Percentiles rank a stretch among this genome's conserved stretches.
phyloP scores from a whole-genome alignment of 2,113 vertebrate species.

The Amphiprion ocellaris region DNA sequence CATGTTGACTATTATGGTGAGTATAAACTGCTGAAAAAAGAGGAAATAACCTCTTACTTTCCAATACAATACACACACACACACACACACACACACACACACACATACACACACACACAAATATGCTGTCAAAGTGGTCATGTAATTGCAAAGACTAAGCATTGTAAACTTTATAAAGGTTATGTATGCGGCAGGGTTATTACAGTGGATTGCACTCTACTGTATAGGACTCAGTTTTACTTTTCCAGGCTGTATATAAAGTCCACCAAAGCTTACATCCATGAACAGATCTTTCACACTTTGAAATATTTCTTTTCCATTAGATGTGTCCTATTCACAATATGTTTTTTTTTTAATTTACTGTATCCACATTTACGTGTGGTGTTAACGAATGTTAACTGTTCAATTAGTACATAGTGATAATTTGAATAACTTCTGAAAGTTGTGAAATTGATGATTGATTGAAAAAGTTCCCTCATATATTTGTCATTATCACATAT shows the following conservation, averaged over 20 bases:
- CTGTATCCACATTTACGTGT: background rate
- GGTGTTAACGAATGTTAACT: background rate
- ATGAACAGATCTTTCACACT: too few relatives aligned
- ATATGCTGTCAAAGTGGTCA: background rate
- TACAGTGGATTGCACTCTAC: background rate
- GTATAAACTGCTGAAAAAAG: background rate
- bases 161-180: background rate
- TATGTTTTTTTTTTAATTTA: background rate
- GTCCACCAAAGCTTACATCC: too few relatives aligned
- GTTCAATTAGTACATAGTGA: background rate
- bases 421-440: background rate
- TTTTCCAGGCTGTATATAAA: background rate
- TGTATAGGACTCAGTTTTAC: background rate
- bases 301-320: too few relatives aligned
- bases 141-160: background rate
- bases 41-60: background rate
- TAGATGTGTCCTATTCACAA: too few relatives aligned
- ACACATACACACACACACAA: background rate
- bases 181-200: background rate
- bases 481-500: conserved; percentile 19
- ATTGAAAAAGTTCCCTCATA: conserved; percentile 1
- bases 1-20: background rate
- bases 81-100: too few relatives aligned
- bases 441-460: background rate
- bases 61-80: background rate